Evolutionary conservation across 2,888 invertebrate genomes (phyloP).

Genomic region (Hoplodrina ambigua): DNA sequence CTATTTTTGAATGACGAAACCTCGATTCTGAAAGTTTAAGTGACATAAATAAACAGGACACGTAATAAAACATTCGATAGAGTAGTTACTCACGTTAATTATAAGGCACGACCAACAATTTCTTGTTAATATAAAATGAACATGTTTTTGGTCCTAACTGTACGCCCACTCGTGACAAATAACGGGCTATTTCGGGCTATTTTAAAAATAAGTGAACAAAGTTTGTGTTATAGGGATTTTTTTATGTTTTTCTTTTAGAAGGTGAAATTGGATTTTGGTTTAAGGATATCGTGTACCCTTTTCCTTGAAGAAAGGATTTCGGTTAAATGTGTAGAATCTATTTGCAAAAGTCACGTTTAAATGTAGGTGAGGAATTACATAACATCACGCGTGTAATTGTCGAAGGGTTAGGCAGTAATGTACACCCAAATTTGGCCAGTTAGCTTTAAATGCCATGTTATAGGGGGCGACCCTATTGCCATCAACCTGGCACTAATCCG

Average conservation of each 20-base stretch:
- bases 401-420: too few species aligned
- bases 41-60: conserved; percentile 68
- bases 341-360: too few species aligned
- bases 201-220: conserved; percentile 28
- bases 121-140: conserved; percentile 72
- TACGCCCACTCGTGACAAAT: conserved; percentile 66
- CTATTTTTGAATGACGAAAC: conserved; percentile 21
- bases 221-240: neutral
- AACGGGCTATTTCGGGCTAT: conserved; percentile 35
- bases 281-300: conserved; percentile 1
- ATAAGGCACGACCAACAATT: conserved; percentile 61
- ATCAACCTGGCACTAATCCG: too few species aligned
- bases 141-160: conserved; percentile 61
- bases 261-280: conserved; percentile 9
- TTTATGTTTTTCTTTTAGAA: conserved; percentile 16
- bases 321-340: too few species aligned
- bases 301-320: neutral
- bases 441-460: too few species aligned
- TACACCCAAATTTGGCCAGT: too few species aligned
- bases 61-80: conserved; percentile 70
- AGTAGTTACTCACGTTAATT: conserved; percentile 70
- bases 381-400: too few species aligned
- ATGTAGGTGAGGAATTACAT: too few species aligned
- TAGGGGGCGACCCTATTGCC: too few species aligned
- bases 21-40: conserved; percentile 18